phyloP scores from a whole-genome alignment of 2,797 vertebrate genomes.

The Phataginus tetradactyla region DNA sequence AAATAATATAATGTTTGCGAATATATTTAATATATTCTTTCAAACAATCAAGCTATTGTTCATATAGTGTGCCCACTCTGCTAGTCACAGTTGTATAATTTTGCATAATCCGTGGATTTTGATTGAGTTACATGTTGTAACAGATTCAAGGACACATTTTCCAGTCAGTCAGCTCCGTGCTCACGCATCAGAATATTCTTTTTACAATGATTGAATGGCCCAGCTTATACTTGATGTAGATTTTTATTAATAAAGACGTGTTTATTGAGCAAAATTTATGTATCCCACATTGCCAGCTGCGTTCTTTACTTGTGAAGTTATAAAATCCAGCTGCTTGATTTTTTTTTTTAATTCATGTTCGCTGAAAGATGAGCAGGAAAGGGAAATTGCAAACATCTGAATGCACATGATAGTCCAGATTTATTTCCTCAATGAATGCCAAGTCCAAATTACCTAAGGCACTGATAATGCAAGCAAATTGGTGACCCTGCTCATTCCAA shows the following conservation, averaged over 20 bases:
- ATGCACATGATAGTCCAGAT: not conserved
- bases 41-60: conserved; percentile 61
- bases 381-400: conserved; percentile 10
- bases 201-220: conserved; percentile 81
- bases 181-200: conserved; percentile 77
- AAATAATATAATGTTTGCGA: conserved; percentile 31
- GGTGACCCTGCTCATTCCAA: not conserved
- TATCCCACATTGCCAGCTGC: conserved; percentile 79
- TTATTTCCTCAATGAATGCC: not conserved
- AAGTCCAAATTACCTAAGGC: not conserved
- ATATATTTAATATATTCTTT: conserved; percentile 49
- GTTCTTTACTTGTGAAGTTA: conserved; percentile 49
- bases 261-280: conserved; percentile 75
- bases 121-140: conserved; percentile 68
- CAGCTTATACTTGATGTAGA: conserved; percentile 78
- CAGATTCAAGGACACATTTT: conserved; percentile 72
- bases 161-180: conserved; percentile 75
- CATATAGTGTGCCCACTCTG: conserved; percentile 66
- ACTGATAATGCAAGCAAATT: not conserved
- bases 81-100: conserved; percentile 71
- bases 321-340: conserved; percentile 75
- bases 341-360: conserved; percentile 20
- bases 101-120: conserved; percentile 77
- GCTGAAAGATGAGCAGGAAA: conserved; percentile 44
- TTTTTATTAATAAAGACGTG: conserved; percentile 85